Evolutionary conservation across 2,888 invertebrate species (phyloP).

Genomic region (Odontomyia ornata): DNA sequence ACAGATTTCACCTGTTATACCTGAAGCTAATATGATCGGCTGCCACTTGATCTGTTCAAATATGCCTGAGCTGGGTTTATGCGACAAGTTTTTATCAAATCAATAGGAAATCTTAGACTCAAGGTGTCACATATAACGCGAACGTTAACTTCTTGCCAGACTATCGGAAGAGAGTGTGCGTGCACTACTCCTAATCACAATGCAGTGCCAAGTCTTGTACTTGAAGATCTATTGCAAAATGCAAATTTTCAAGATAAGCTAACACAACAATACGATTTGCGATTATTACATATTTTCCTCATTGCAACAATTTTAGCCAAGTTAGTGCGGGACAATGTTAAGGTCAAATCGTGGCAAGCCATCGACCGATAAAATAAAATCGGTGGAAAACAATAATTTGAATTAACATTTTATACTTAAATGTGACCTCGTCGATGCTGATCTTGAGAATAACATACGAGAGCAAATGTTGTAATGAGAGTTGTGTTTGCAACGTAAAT

Average conservation of each 20-base stretch:
- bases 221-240: background rate
- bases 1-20: background rate
- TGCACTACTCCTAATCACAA: background rate
- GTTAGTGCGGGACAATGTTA: constrained; percentile 6
- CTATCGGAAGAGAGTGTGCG: background rate
- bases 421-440: constrained; percentile 18
- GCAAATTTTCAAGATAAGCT: background rate
- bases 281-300: background rate
- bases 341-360: background rate
- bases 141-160: background rate
- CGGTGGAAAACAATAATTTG: background rate
- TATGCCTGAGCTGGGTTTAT: background rate
- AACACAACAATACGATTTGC: background rate
- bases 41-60: too few species aligned
- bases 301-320: too few species aligned
- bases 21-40: background rate
- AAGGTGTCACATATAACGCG: background rate
- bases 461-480: background rate
- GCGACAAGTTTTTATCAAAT: background rate
- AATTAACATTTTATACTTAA: background rate
- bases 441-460: constrained; percentile 8
- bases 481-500: background rate
- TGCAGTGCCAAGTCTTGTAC: background rate
- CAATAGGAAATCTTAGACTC: background rate
- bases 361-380: constrained; percentile 7